Conservation (phyloP, 2,888 invertebrate species). For the Drosophila bunnanda region DNA sequence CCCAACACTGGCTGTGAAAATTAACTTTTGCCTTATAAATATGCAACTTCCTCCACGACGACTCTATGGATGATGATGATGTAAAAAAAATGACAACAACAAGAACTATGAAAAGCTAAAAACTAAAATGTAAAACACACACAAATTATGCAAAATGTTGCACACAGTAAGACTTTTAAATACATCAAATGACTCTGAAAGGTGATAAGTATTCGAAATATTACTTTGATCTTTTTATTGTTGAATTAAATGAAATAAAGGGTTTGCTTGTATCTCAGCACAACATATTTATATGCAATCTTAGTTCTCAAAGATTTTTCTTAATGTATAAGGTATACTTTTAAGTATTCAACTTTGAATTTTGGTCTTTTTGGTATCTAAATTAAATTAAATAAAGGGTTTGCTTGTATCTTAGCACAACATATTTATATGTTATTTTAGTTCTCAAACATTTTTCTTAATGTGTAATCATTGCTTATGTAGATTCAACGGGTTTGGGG, state of each 20-base stretch:
- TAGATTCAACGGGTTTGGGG: conserved; percentile 25
- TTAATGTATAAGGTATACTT: neutral
- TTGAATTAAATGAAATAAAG: too few species aligned
- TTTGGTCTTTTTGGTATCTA: too few species aligned
- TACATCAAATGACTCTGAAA: neutral
- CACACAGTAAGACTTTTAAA: neutral
- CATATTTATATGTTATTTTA: neutral
- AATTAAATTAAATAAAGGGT: too few species aligned
- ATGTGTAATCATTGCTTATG: conserved; percentile 4
- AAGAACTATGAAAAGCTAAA: conserved; percentile 39
- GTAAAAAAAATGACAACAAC: conserved; percentile 46
- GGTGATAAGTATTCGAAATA: neutral
- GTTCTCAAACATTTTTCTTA: neutral
- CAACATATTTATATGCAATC: neutral
- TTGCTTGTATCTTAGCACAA: neutral
- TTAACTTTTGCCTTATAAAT: conserved; percentile 64
- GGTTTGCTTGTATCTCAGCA: neutral
- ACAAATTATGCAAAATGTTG: conserved; percentile 70
- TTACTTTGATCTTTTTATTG: too few species aligned
- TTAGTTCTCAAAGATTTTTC: neutral
- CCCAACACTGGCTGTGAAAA: conserved; percentile 34
- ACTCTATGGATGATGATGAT: conserved; percentile 57
- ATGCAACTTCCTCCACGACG: conserved; percentile 78
- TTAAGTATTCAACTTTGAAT: too few species aligned
- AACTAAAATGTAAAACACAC: conserved; percentile 68